Evolutionary conservation across 2,888 invertebrate genomes (phyloP), one percentile per base, ranked within the genome.

Genomic region (Cephus spinipes): DNA sequence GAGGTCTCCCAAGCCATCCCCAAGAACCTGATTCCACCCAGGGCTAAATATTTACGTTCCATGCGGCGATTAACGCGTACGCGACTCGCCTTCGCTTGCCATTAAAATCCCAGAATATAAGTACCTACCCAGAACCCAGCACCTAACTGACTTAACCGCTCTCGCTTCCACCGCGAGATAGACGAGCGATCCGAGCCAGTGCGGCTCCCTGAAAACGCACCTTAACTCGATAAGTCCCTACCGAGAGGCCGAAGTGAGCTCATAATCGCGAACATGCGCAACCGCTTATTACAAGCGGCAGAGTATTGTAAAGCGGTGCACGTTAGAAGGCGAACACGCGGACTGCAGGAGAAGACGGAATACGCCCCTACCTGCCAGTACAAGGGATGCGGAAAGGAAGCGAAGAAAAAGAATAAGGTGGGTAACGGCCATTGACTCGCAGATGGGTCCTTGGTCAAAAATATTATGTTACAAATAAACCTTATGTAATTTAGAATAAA

Each of bases 221-320:
- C 82, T 83, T 83, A 85, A 83, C 85, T 85, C 84, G 83, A 85
- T 85, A 85, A 86, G 84, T 84, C 82, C 80, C 82, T 84, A 81
- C 81, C 79, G 40, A 55, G 85, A 82, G 82, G 80, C 85, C 83
- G 81, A 84, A 85, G 85, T 83, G 85, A 86, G 84, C 84, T 87
- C 87, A 85, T 87, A 87, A 87, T 86, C 86, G 84, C 82, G 83
- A 81, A 83, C 83, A 81, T 81, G 83, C 81, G 83, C 85, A 86
- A 86, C 84, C 83, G 85, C 86, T 87, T 85, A 85, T 86, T 87
- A 86, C 85, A 85, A 86, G 85, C 82, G 83, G 82, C 31, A 15
- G 83, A 81, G 85, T 82, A 86, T 86, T 86, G 86, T 86, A 71
- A 78, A 78, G 12, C 33, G 23, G 40, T 55, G 40, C 40, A 55